phyloP scores from a whole-genome alignment of 1,140 invertebrate genomes.

The Bacillus rossius region DNA sequence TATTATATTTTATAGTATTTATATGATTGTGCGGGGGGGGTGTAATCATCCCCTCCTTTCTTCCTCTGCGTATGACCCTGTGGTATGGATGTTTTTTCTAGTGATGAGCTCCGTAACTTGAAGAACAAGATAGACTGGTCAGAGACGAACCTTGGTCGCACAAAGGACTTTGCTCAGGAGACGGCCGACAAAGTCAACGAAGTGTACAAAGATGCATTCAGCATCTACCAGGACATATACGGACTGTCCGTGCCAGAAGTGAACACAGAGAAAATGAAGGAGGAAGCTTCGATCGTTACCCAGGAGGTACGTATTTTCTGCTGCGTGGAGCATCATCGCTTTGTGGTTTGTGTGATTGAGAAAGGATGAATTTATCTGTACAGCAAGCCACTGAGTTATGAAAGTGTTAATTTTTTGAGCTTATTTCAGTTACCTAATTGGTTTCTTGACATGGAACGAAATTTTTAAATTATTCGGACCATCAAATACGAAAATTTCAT shows the following conservation, averaged over 20 bases:
- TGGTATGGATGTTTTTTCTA: slow-evolving; percentile 40
- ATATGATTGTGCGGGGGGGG: too few species aligned
- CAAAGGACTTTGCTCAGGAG: slow-evolving; percentile 61
- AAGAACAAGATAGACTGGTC: slow-evolving; percentile 50
- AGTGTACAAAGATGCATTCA: slow-evolving; percentile 74
- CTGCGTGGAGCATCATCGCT: neutral
- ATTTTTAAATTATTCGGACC: too few species aligned
- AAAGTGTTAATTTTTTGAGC: neutral
- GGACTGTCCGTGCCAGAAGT: slow-evolving; percentile 67
- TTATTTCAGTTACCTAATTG: too few species aligned
- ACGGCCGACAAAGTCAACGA: slow-evolving; percentile 63
- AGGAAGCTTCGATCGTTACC: slow-evolving; percentile 55
- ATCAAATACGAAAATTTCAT: too few species aligned
- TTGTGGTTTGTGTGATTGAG: too few species aligned
- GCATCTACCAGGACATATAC: slow-evolving; percentile 68
- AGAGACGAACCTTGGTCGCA: slow-evolving; percentile 59
- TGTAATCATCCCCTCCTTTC: too few species aligned
- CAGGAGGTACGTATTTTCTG: slow-evolving; percentile 45
- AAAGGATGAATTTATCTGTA: too few species aligned
- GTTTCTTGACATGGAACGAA: too few species aligned
- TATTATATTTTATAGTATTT: too few species aligned
- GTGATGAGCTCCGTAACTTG: slow-evolving; percentile 56
- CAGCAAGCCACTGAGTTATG: too few species aligned
- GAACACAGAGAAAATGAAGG: slow-evolving; percentile 61
- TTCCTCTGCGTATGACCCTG: too few species aligned